These are phyloP conservation scores for Cryptophagus acutangulus DNA, from an alignment of 2,888 invertebrate genomes.

Conservation along the genomic window DNA sequence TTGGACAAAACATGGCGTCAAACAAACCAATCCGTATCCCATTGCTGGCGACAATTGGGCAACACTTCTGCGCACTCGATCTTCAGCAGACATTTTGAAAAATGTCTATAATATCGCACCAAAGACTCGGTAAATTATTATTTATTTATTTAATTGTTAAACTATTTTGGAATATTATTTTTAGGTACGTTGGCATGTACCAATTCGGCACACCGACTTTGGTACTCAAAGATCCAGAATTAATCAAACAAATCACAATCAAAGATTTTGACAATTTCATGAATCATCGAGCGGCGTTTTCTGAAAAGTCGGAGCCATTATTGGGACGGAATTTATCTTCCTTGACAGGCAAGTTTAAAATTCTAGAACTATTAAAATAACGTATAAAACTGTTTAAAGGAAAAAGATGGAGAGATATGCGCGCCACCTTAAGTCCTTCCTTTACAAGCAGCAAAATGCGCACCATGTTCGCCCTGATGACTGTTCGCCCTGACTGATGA, in stretches of 20 bases:
- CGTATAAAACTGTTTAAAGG: too few species aligned
- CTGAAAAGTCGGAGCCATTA: slow-evolving; percentile 46
- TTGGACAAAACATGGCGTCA: slow-evolving; percentile 10
- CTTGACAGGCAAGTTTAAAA: slow-evolving; percentile 27
- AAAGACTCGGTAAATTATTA: slow-evolving; percentile 10
- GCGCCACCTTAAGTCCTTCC: slow-evolving; percentile 45
- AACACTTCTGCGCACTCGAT: slow-evolving; percentile 26
- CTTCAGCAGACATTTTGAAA: slow-evolving; percentile 16
- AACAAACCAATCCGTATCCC: slow-evolving; percentile 11
- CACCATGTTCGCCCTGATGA: slow-evolving; percentile 43
- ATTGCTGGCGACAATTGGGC: slow-evolving; percentile 24
- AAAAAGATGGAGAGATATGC: slow-evolving; percentile 42
- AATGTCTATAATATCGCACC: slow-evolving; percentile 10
- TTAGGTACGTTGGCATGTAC: neutral
- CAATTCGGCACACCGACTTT: slow-evolving; percentile 45
- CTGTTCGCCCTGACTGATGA: too few species aligned
- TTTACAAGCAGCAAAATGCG: slow-evolving; percentile 50
- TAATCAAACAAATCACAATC: slow-evolving; percentile 55
- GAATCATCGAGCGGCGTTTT: slow-evolving; percentile 40
- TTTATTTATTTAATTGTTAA: too few species aligned
- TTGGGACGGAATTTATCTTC: slow-evolving; percentile 45
- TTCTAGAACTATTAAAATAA: too few species aligned
- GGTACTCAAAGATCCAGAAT: slow-evolving; percentile 52
- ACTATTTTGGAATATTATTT: slow-evolving; percentile 1
- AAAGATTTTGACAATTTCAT: slow-evolving; percentile 58